Evolutionary conservation across 1,140 invertebrate species (phyloP).

Genomic region (Armadillidium nasatum): DNA sequence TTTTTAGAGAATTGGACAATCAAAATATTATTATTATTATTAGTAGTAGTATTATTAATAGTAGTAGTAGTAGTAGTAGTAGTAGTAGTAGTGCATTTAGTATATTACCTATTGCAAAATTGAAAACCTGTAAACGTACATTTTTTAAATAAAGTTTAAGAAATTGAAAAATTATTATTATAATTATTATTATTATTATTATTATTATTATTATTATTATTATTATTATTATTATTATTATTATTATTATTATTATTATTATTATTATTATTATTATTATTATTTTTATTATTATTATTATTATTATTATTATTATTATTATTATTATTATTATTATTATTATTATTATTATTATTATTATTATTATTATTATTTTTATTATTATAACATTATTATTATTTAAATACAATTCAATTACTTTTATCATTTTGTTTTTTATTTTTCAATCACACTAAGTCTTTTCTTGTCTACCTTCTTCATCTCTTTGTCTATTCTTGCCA

Average conservation of each 20-base stretch:
- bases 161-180: no score
- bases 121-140: no score
- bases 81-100: no score
- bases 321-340: conserved; percentile 13
- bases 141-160: no score
- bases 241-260: conserved; percentile 15
- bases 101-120: no score
- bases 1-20: no score
- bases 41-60: no score
- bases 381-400: neutral
- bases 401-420: neutral
- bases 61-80: no score
- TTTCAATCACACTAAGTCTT: no score
- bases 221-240: conserved; percentile 15
- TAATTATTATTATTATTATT: conserved; percentile 11
- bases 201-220: conserved; percentile 15
- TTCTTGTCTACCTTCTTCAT: no score
- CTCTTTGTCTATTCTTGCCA: no score
- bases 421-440: neutral
- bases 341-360: conserved; percentile 9
- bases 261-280: conserved; percentile 4
- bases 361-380: neutral
- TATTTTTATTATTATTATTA: conserved; percentile 8
- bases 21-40: no score
- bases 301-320: conserved; percentile 10